A percentile compares a stretch with the other conserved stretches of the same genome.
These are phyloP conservation scores for Halichoerus grypus DNA, from an alignment of 2,113 vertebrate genomes.

Conservation along the genomic window DNA sequence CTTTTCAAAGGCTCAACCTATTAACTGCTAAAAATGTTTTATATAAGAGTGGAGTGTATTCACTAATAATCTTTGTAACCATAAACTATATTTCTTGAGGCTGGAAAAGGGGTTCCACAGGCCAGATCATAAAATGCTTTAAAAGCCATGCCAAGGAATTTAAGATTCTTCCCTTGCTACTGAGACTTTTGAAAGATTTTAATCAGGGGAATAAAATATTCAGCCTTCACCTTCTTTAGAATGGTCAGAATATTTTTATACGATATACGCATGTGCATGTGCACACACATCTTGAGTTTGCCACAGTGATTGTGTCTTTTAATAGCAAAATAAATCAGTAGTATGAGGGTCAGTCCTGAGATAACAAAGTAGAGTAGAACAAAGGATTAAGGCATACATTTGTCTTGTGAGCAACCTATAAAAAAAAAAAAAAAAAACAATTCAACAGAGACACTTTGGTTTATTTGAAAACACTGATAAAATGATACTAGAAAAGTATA, in stretches of 20 bases:
- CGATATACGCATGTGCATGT: too few species aligned
- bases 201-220: not conserved
- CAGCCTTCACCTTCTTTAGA: not conserved
- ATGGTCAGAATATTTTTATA: not conserved
- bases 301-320: constrained; percentile 3
- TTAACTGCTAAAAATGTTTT: not conserved
- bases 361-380: not conserved
- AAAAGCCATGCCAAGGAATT: not conserved
- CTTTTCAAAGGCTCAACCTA: not conserved
- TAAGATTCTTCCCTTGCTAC: not conserved
- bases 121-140: not conserved
- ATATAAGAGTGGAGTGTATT: not conserved
- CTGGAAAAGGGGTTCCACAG: not conserved
- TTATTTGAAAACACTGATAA: constrained; percentile 49
- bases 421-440: not conserved
- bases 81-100: not conserved
- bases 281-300: not conserved
- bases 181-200: not conserved
- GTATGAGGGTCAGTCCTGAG: not conserved
- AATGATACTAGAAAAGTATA: not conserved
- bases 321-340: constrained; percentile 41
- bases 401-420: not conserved
- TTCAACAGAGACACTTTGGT: not conserved
- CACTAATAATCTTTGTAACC: not conserved
- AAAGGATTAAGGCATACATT: not conserved